These are phyloP conservation scores for Arizona elegans DNA, from an alignment of 2,113 vertebrate species.

Conservation along the genomic window DNA sequence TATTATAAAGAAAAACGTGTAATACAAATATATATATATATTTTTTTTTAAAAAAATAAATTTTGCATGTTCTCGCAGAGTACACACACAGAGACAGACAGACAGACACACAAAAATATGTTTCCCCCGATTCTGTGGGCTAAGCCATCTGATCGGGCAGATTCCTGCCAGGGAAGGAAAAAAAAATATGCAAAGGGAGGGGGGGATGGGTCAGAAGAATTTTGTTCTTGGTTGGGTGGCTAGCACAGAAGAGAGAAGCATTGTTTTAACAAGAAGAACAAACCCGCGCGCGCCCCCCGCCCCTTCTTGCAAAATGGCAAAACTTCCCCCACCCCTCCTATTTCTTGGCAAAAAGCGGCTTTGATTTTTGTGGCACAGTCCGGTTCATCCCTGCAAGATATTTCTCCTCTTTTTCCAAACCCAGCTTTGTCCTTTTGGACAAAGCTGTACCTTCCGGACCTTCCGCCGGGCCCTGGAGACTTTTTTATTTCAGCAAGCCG, in stretches of 20 bases:
- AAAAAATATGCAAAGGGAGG: background rate
- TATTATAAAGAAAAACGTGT: no score
- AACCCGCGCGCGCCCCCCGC: background rate
- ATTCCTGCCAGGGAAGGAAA: constrained; percentile 14
- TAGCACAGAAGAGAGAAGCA: constrained; percentile 43
- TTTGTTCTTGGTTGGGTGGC: constrained; percentile 39
- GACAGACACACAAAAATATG: constrained; percentile 38
- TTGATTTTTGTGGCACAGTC: background rate
- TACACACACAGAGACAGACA: constrained; percentile 2
- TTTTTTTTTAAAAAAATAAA: background rate
- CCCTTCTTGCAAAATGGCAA: background rate
- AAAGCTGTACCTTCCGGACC: no score
- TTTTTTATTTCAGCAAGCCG: no score
- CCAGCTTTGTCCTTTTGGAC: background rate
- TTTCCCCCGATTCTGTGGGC: constrained; percentile 39
- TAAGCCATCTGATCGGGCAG: constrained; percentile 45
- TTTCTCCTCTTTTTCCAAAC: background rate
- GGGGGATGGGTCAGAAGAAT: constrained; percentile 26
- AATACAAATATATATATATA: no score
- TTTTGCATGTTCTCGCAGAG: constrained; percentile 27
- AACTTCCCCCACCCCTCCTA: no score
- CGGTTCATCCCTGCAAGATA: background rate
- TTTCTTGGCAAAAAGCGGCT: background rate
- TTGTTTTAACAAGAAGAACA: constrained; percentile 24
- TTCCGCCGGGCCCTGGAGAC: no score